These are phyloP conservation scores for Myrmecophaga tridactyla DNA, from an alignment of 2,113 vertebrate genomes.

Conservation along the genomic window DNA sequence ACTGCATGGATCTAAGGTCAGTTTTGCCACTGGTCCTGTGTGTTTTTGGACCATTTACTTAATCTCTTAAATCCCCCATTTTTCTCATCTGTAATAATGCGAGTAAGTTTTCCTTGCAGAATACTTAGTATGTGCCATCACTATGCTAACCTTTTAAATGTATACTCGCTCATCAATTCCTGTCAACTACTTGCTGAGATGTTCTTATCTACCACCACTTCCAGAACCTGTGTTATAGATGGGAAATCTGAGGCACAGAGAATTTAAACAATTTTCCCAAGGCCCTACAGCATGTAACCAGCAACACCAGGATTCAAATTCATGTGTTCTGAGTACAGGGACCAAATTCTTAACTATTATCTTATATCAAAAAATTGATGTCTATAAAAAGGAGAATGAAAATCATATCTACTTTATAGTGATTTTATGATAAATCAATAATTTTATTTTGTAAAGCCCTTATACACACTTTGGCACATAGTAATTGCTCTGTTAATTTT, in stretches of 20 bases:
- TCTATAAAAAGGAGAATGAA: neutral
- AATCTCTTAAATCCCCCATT: neutral
- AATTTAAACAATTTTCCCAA: neutral
- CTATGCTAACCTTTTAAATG: neutral
- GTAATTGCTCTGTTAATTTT: neutral
- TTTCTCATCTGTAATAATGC: neutral
- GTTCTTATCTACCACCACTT: neutral
- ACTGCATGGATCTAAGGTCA: neutral
- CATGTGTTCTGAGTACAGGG: neutral
- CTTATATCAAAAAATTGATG: neutral
- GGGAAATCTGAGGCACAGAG: neutral
- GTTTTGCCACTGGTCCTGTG: neutral
- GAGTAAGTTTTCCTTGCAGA: neutral
- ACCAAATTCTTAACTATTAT: neutral
- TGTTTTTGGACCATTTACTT: neutral
- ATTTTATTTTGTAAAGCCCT: neutral
- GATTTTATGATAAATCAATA: too few relatives aligned
- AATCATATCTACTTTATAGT: neutral
- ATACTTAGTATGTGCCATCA: neutral
- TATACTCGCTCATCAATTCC: neutral
- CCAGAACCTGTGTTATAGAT: neutral
- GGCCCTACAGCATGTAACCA: neutral
- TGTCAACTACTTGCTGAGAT: neutral
- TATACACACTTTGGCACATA: neutral
- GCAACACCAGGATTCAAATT: neutral